phyloP scores from a whole-genome alignment of 2,888 invertebrate species.

The Oithona nana region DNA sequence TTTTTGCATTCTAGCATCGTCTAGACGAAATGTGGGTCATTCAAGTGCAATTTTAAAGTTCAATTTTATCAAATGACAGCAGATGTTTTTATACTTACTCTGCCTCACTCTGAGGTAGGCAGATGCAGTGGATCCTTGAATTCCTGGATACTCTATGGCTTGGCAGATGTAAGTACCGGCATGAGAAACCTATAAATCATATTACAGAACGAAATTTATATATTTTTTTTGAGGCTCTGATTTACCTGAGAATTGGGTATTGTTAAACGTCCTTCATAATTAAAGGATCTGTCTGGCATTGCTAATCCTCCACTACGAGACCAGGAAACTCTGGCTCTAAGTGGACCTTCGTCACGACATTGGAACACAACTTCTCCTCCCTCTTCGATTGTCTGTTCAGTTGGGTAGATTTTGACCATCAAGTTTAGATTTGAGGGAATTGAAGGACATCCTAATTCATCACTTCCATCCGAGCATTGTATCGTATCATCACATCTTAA shows the following conservation, averaged over 20 bases:
- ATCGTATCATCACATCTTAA: conserved; percentile 6
- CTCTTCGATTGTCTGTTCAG: conserved; percentile 55
- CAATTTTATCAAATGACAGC: too few relatives aligned
- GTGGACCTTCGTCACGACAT: conserved; percentile 72
- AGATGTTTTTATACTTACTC: conserved; percentile 57
- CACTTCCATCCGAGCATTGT: conserved; percentile 36
- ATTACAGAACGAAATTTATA: background rate
- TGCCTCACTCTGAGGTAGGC: conserved; percentile 53
- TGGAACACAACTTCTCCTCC: conserved; percentile 81
- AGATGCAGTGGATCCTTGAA: conserved; percentile 42
- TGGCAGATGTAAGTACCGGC: conserved; percentile 67
- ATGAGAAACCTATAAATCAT: conserved; percentile 39
- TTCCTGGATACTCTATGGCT: conserved; percentile 40
- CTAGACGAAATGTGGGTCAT: background rate
- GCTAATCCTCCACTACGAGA: conserved; percentile 46
- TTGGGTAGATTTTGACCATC: conserved; percentile 53
- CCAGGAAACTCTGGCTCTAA: conserved; percentile 55
- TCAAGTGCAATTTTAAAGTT: background rate
- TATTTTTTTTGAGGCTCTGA: background rate
- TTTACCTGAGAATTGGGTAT: conserved; percentile 55
- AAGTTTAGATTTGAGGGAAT: conserved; percentile 31
- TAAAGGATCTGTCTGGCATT: conserved; percentile 54
- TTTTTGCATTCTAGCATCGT: background rate
- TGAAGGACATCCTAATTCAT: conserved; percentile 10
- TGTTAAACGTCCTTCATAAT: conserved; percentile 58